Base-by-base conservation (phyloP, 2,888 invertebrate genomes). In the Patella ulyssiponensis region DNA sequence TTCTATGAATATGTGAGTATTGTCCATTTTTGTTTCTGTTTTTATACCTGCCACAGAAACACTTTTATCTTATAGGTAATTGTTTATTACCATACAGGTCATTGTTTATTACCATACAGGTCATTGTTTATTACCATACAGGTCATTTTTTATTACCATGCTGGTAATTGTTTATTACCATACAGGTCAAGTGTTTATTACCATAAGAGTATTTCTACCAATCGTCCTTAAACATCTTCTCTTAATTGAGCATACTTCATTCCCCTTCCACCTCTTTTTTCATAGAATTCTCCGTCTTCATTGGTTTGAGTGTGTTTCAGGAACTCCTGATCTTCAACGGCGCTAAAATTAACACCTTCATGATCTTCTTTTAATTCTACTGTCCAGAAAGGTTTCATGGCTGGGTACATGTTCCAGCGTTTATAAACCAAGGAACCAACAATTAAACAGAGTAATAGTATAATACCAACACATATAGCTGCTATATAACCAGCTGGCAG, bases 321-420 rank as follows among this genome's bases (percentile, higher is more conserved):
- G 73, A 77, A 80, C 4, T 79, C 79, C 2, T 79, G 79, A 15
- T 87, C 88, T 0, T 87, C 85, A 12, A 88, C 82, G 0, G 85
- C 80, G 77, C 86, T 88, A 77, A 90, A 89, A 75, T 86, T 88
- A n/a, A 89, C 88, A 3, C 86, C 83, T 44, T 89, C 90, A 12
- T 86, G 86, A 56, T 88, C 88, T 12, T 88, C 86, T 69, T 87
- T 86, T 15, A 88, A 83, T 75, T 89, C 89, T 14, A 88, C 85
- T 0, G 88, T 89, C 88, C 88, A 89, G 82, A 89, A 89, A 4
- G 87, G 87, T 20, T 84, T 80, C 33, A 79, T 71, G 33, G 76
- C 76, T 0, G 86, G 85, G 77, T 80, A 83, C 52, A 80, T 80
- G 44, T 78, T 77, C 79, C 82, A 84, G 44, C 83, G 81, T 9